Evolutionary conservation across 2,797 vertebrate species (phyloP), one percentile per base, ranked within the genome.

Genomic region (Hippopotamyrus pictus): DNA sequence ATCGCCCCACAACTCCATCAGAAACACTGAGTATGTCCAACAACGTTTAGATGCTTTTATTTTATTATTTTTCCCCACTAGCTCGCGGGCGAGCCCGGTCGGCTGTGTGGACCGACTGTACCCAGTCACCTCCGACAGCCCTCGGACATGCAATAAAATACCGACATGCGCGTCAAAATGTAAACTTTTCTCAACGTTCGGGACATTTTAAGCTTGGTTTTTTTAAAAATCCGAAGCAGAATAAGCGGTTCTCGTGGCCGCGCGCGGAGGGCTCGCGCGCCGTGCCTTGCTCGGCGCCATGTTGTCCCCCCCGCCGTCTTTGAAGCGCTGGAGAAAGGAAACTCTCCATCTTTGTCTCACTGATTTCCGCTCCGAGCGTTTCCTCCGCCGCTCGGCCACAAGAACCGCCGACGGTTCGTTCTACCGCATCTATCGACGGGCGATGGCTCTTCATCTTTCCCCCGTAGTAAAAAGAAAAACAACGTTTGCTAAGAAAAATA

Each of bases 261-360:
- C 91, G 93, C 93, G 92, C 88, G 90, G 93, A 94, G 93, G 92
- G 90, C 94, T 65, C 82, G 91, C 94, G 93, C 94, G 95, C 95
- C 94, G 95, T 94, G 91, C 95, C 93, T 94, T 90, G 91, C 93
- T 94, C 94, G 92, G 95, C 96, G 96, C 96, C 96, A 97, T 97
- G 96, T 96, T 97, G 96, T 96, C 95, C 95, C 95, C 65, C 94
- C 95, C 95, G 95, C 95, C 94, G 94, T 96, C 95, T 96, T 94
- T 95, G 95, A 94, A 95, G 95, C 94, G 92, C 93, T 93, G 94
- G 94, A 95, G 95, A 94, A 94, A 94, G 94, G 93, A 95, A 82
- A 95, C 95, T 86, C 94, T 96, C 96, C 96, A 96, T 96, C 95
- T 97, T 97, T 96, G 95, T 95, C 95, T 96, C 93, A 94, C 95